A percentile compares a stretch with the other conserved stretches of the same genome.
Conservation (phyloP, 2,888 invertebrate species). For the Macrostomum cliftonense region DNA sequence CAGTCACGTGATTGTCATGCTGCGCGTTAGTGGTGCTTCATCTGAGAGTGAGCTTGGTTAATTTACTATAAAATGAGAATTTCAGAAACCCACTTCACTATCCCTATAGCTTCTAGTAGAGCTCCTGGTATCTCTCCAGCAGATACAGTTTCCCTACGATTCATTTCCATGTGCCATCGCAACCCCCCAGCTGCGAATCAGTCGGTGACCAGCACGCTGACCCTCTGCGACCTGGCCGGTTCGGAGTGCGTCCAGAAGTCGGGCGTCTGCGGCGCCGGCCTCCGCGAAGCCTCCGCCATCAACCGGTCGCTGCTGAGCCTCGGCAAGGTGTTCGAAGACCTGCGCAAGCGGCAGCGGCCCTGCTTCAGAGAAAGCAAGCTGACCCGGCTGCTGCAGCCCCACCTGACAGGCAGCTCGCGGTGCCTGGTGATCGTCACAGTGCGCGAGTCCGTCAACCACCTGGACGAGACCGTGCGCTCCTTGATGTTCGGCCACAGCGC, state of each 20-base stretch:
- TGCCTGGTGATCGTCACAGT: constrained; percentile 8
- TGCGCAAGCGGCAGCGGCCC: constrained; percentile 8
- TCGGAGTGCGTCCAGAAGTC: constrained; percentile 9
- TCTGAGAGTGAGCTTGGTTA: too few species aligned
- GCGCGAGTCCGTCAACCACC: constrained; percentile 4
- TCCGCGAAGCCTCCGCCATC: constrained; percentile 5
- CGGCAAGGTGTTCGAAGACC: constrained; percentile 7
- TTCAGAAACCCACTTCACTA: too few species aligned
- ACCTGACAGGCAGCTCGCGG: constrained; percentile 8
- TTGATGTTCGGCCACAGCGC: constrained; percentile 9
- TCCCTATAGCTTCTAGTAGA: too few species aligned
- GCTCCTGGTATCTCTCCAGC: too few species aligned
- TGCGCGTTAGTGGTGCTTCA: constrained; percentile 7
- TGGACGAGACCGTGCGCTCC: constrained; percentile 7
- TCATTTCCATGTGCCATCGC: too few species aligned
- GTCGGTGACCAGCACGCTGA: constrained; percentile 9
- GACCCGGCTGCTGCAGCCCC: constrained; percentile 8
- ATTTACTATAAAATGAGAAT: too few species aligned
- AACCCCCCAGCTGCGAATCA: not conserved
- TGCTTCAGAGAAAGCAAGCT: constrained; percentile 7
- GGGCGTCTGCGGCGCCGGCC: constrained; percentile 9
- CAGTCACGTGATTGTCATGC: constrained; percentile 7
- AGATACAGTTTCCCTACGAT: too few species aligned
- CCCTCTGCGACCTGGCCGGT: constrained; percentile 8
- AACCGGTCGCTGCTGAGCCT: constrained; percentile 5